phyloP scores from a whole-genome alignment of 2,797 vertebrate genomes.

The Decapterus maruadsi region DNA sequence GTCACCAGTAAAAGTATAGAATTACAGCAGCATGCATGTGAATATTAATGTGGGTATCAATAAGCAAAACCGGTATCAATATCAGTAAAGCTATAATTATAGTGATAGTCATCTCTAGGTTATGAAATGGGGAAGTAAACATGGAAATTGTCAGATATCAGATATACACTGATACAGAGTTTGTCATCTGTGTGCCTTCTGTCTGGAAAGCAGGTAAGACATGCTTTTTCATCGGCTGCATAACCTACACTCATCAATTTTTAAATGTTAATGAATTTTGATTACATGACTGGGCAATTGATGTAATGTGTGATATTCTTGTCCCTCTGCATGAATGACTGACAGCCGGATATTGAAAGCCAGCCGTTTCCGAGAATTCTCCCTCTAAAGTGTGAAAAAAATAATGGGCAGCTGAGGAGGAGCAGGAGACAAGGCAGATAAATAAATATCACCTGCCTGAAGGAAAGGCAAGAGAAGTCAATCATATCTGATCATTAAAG shows the following conservation, averaged over 20 bases:
- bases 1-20: neutral
- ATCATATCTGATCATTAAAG: constrained; percentile 79
- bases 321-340: constrained; percentile 48
- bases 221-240: constrained; percentile 7
- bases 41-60: neutral
- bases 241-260: constrained; percentile 49
- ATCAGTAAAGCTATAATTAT: neutral
- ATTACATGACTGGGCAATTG: constrained; percentile 67
- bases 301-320: constrained; percentile 61
- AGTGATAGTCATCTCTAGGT: neutral
- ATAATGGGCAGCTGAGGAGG: constrained; percentile 63
- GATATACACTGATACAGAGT: neutral
- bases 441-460: constrained; percentile 83
- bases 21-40: neutral
- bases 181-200: neutral
- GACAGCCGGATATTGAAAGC: constrained; percentile 66
- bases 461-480: constrained; percentile 66
- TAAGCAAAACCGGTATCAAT: neutral
- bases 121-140: neutral
- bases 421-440: constrained; percentile 72
- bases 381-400: constrained; percentile 61
- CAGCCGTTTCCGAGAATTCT: constrained; percentile 54
- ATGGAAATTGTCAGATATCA: neutral
- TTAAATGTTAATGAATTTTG: constrained; percentile 75
- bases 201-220: constrained; percentile 1